Base-by-base conservation (phyloP, 2,113 vertebrate genomes). In the Pseudorectes ferrugineus region DNA sequence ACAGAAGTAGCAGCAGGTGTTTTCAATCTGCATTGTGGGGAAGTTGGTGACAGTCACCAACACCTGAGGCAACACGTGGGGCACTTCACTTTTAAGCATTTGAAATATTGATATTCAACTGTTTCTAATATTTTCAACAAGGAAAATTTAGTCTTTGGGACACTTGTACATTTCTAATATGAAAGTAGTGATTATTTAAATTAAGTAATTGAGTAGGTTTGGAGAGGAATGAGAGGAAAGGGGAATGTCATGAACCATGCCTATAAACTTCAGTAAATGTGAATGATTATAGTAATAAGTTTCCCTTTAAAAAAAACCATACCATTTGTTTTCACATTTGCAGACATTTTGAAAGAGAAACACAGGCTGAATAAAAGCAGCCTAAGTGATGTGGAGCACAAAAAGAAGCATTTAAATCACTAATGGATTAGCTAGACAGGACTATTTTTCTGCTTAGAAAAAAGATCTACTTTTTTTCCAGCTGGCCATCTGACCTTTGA, bases 361-460 rank as follows among this genome's bases (percentile, higher is more conserved):
- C 14, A 73, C 11, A 46, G 35, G 24, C 42, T 71, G 52, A 85
- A 83, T 79, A 89, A 89, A 82, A 89, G 57, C 63, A 7, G 20
- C 62, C 48, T 68, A 52, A 65, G 21, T 76, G 31, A 26, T 68
- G 46, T 57, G 22, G n/a, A 90, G 66, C 35, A 92, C 51, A 70
- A 90, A 95, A 94, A 59, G 58, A 52, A 85, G 65, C 57, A 91
- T 93, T 91, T 83, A 61, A 90, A 35, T 85, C 49, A 61, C 42
- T 88, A 73, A 76, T 58, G 67, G 55, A 92, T 94, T 96, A 92
- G n/a, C 20, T 82, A 62, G 67, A 58, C 15, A 73, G 45, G 11
- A 81, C 72, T 72, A 70, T 74, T 90, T 66, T 67, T 95, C 65
- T 92, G 36, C 63, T 77, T 31, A 73, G 54, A 52, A 71, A 45